Conservation (phyloP, 2,113 vertebrate genomes). For the Mormoops blainvillei region DNA sequence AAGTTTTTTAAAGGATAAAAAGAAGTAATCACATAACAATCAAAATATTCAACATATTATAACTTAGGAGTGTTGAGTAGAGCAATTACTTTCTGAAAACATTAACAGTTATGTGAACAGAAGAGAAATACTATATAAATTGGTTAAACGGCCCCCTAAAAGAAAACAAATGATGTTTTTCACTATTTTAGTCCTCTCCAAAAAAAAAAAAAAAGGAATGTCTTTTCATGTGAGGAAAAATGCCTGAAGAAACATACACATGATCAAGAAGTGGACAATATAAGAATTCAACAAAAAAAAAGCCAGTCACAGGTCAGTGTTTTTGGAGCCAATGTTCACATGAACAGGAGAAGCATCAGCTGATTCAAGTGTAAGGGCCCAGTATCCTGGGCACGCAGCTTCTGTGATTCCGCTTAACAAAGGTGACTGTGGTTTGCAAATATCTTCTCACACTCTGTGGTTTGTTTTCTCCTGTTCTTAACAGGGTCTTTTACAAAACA, state of each 20-base stretch:
- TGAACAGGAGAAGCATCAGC: rapidly evolving
- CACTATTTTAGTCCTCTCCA: background rate
- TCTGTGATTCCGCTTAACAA: background rate
- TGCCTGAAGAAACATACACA: background rate
- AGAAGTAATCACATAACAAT: background rate
- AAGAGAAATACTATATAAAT: background rate
- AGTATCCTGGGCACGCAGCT: background rate
- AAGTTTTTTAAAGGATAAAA: background rate
- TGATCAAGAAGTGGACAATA: background rate
- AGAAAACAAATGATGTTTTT: background rate
- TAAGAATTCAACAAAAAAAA: background rate
- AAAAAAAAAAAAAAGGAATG: background rate
- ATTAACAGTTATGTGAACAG: background rate
- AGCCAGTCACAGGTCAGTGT: background rate
- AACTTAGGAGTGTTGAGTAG: background rate
- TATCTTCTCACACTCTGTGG: background rate
- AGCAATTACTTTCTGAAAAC: background rate
- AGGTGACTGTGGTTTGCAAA: background rate
- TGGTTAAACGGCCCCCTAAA: background rate
- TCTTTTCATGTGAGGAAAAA: background rate
- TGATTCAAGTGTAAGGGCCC: too few relatives aligned
- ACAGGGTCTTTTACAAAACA: background rate
- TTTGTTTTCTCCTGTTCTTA: background rate
- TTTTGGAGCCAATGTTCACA: background rate
- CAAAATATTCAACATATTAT: background rate